Evolutionary conservation across 2,797 vertebrate genomes (phyloP), one percentile per base, ranked within the genome.

Genomic region (Argentina silus): DNA sequence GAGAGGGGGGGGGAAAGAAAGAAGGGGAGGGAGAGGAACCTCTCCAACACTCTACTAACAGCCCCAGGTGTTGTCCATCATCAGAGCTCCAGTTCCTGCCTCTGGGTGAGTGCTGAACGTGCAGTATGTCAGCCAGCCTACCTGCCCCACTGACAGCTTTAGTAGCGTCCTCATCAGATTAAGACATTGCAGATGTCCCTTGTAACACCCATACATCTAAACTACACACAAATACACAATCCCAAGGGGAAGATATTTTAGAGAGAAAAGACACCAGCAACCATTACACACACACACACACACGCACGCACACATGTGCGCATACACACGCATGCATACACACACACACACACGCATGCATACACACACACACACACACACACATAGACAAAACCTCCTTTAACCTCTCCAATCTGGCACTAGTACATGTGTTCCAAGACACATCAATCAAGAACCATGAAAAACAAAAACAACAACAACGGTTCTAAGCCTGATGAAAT

Each of bases 41-140:
- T 86, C 81, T 82, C 81, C 78, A 84, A 83, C 88, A 76, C 82
- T 79, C 78, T 84, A 78, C 57, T 72, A 85, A 83, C 56, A 82
- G 79, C 85, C 0, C 61, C n/a, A 3, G 87, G 90, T 75, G 72
- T 19, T 78, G 84, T 91, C 88, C 85, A 81, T 90, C 83, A 91
- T 77, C 59, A 4, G 15, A 61, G 75, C 23, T n/a, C 14, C 81
- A 82, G 75, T 74, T 86, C 47, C 79, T 80, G 48, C 86, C 90
- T 81, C 57, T 69, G 82, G 81, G 81, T 84, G 88, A 82, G 67
- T 63, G 81, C 3, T 73, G 81, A 80, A 80, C 84, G 67, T 78
- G 78, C 17, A 86, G 79, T 89, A 75, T 45, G 65, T 76, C 85
- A 80, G 65, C 72, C 77, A 67, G 70, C 79, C 68, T 69, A 78